Base-by-base conservation (phyloP, 2,888 invertebrate genomes). In the Nesidiocoris tenuis region DNA sequence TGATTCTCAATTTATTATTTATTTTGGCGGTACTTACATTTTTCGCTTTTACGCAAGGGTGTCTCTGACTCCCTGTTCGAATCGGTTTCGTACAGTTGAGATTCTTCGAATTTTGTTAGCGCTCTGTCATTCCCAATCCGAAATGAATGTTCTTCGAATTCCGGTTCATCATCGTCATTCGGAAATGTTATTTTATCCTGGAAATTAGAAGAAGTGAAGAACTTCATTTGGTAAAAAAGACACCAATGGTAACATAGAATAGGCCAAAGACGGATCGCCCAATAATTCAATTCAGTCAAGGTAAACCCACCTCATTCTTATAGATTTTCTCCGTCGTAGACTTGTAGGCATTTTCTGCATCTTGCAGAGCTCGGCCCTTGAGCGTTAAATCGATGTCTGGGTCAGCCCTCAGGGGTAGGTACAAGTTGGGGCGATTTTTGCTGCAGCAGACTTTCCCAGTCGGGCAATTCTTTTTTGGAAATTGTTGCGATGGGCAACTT, bases 101-200 rank as follows among this genome's bases (percentile, higher is more conserved):
- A 7, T 12, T 39, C 39, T 7, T 39, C 39, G 12, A 7, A 39
- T 39, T 39, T 39, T 12, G 39, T 39, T 12, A 39, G 39, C 39
- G 39, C 3, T 39, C 39, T 57, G 9, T 67, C 67, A 1, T 57
- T 39, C 16, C 17, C 23, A 3, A 5, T 0, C 5, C 59, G 70
- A 57, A 70, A 70, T 16, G 67, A 1, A 56, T 17, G 22, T 5
- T 23, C 23, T 18, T 24, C 70, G 12, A 59, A 23, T 12, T 24
- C 24, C n/a, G 24, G 17, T 2, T 17, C 19, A 24, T 19, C 54
- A 5, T 39, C 23, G 19, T 72, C 72, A 16, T 21, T 21, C 1
- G 72, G 72, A 17, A 72, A 72, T 19, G 61, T 63, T 0, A 72
- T 63, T 18, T 61, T 61, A 39, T 72, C 72, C 72, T 72, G 61